Conservation (phyloP, 35 echinoderm and acorn worm species). For the Heliocidaris erythrogramma region DNA sequence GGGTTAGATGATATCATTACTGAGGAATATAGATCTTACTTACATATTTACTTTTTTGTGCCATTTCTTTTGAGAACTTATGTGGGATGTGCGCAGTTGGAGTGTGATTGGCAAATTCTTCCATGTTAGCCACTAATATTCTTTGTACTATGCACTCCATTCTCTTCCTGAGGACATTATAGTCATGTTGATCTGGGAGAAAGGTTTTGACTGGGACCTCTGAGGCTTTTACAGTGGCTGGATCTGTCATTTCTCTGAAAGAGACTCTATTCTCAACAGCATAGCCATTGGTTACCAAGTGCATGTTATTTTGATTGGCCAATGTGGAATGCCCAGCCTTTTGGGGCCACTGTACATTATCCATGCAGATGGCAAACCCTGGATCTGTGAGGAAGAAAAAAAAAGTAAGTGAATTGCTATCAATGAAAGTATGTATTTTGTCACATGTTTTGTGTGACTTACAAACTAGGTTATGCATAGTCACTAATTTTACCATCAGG, state of each 20-base stretch:
- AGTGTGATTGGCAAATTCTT: neutral
- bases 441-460: neutral
- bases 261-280: neutral
- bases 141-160: neutral
- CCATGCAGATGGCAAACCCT: neutral
- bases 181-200: neutral
- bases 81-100: neutral
- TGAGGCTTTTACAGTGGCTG: neutral
- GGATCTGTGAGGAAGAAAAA: neutral
- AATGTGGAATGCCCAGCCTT: neutral
- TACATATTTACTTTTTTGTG: neutral
- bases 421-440: neutral
- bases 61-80: neutral
- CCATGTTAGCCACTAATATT: neutral
- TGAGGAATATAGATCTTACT: neutral
- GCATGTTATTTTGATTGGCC: neutral
- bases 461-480: neutral
- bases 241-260: neutral
- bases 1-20: neutral
- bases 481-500: neutral
- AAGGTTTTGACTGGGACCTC: neutral
- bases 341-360: neutral
- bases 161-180: neutral
- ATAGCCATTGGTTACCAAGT: neutral
- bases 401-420: neutral